Evolutionary conservation across 2,888 invertebrate genomes (phyloP), one percentile per base, ranked within the genome.

Genomic region (Alsophila aescularia): DNA sequence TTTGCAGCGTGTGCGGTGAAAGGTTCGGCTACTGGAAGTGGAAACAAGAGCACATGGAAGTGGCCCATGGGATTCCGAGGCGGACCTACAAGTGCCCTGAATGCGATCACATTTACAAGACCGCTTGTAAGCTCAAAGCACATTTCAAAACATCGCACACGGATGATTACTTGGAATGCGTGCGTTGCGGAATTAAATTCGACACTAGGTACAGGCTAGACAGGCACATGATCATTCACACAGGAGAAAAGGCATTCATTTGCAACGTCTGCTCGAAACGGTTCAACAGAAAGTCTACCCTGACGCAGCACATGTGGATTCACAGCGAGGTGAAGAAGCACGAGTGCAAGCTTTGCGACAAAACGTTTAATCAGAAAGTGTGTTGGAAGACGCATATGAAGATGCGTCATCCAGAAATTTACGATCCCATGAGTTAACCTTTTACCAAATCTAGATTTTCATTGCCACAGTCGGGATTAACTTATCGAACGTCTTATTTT

Each of bases 221-320:
- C 7, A 83, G 85, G 10, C 93, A 93, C 58, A 75, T 83, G 73
- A 78, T 90, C 0, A 81, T 82, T 0, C 93, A 93, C 62, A 89
- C 90, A 0, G 87, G 85, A 7, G 86, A 86, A 43, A 91, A 89
- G 55, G 75, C 83, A 0, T 92, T 86, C 51, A 70, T 79, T 10
- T 93, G 93, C 57, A 73, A 77, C n/a, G 77, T 87, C 0, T 93
- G 93, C 51, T 66, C 81, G 0, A 92, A 92, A 50, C 67, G 73
- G 0, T 90, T 89, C 60, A 73, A 79, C 1, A 72, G 85, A 14
- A 85, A 85, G 59, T 81, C 81, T n/a, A 82, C 79, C 1, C 58
- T 90, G 16, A 68, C 66, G 1, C 81, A 83, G 53, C 88, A 89
- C 53, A 82, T 83, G 73, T 87, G 87, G 87, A 79, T 85, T 7